These are phyloP conservation scores for Caenorhabditis doughertyi DNA, from an alignment of 2,888 invertebrate species.

Conservation along the genomic window DNA sequence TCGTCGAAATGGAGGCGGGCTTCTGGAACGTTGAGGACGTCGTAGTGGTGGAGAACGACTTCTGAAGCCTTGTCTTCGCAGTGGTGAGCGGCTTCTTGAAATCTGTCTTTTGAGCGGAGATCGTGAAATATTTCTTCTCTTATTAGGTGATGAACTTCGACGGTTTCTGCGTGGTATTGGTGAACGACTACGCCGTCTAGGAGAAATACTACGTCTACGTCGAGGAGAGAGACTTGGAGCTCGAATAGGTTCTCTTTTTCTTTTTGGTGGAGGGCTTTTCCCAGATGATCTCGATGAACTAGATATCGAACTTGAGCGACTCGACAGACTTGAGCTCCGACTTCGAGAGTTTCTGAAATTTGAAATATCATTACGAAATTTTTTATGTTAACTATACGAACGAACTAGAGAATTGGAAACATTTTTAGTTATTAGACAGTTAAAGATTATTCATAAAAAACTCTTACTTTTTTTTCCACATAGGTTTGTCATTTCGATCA, in stretches of 20 bases:
- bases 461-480: constrained; percentile 50
- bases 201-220: constrained; percentile 15
- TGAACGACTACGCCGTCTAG: neutral
- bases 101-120: constrained; percentile 9
- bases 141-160: constrained; percentile 25
- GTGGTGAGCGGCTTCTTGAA: constrained; percentile 46
- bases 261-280: constrained; percentile 33
- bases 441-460: no score
- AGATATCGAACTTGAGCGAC: constrained; percentile 10
- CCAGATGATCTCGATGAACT: neutral
- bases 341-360: neutral
- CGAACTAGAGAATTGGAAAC: no score
- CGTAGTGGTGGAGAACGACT: constrained; percentile 24
- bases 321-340: constrained; percentile 18
- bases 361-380: neutral
- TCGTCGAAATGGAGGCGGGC: constrained; percentile 22
- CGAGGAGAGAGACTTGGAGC: constrained; percentile 49
- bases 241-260: constrained; percentile 48
- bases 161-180: constrained; percentile 11
- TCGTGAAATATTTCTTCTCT: neutral
- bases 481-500: constrained; percentile 38
- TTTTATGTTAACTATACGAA: neutral
- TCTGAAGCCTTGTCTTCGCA: constrained; percentile 9
- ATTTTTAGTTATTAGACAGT: no score
- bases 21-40: constrained; percentile 13